phyloP scores from a whole-genome alignment of 2,888 invertebrate species.

The Rapana venosa region DNA sequence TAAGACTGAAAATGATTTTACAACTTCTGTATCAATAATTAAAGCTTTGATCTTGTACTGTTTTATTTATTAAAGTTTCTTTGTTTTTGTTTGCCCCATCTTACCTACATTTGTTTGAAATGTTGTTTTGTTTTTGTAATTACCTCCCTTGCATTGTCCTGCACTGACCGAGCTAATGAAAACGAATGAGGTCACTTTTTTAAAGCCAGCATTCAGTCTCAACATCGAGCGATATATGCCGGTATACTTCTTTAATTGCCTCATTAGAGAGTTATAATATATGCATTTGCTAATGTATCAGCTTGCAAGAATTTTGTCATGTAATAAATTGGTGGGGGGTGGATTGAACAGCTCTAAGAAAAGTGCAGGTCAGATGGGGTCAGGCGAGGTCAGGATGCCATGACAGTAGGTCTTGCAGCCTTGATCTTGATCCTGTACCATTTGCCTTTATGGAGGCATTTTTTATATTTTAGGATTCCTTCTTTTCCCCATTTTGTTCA shows the following conservation, averaged over 20 bases:
- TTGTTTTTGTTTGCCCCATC: neutral
- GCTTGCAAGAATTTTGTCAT: too few relatives aligned
- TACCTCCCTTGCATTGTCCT: constrained; percentile 30
- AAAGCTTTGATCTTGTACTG: neutral
- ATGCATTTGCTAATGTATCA: too few relatives aligned
- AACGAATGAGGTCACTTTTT: neutral
- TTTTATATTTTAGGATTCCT: too few relatives aligned
- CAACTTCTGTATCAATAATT: constrained; percentile 18
- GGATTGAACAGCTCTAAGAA: too few relatives aligned
- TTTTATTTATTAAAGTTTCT: neutral
- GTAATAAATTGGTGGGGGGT: too few relatives aligned
- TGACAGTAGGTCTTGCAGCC: neutral
- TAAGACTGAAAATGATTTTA: neutral
- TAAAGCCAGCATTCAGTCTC: neutral
- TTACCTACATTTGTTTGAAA: constrained; percentile 9
- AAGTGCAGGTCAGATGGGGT: neutral
- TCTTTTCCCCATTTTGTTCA: too few relatives aligned
- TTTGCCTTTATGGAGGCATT: too few relatives aligned
- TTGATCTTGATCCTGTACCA: neutral
- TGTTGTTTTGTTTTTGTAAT: constrained; percentile 35
- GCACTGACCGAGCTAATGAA: neutral
- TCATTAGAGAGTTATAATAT: too few relatives aligned
- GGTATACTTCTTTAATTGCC: too few relatives aligned
- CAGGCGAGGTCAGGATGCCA: neutral
- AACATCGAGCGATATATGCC: too few relatives aligned